Conservation (phyloP, 2,888 invertebrate genomes). For the Diarsia brunnea region DNA sequence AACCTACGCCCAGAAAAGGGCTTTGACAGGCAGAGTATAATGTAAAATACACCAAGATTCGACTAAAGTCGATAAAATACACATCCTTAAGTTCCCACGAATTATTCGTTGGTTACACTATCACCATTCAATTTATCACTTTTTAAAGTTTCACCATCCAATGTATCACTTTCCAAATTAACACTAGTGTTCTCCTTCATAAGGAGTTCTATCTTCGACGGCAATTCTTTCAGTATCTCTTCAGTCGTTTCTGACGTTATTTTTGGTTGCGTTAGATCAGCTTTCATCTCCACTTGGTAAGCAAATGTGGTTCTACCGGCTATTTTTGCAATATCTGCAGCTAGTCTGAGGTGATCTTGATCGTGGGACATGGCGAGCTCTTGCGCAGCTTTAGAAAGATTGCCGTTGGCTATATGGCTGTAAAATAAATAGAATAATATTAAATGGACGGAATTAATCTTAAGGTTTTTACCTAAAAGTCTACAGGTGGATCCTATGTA, state of each 20-base stretch:
- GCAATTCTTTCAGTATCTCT: slow-evolving; percentile 70
- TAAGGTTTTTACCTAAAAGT: background rate
- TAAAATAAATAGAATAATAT: slow-evolving; percentile 57
- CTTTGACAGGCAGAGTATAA: slow-evolving; percentile 10
- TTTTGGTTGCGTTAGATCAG: slow-evolving; percentile 27
- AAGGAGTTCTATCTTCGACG: slow-evolving; percentile 75
- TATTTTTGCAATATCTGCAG: slow-evolving; percentile 91
- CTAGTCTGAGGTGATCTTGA: slow-evolving; percentile 89
- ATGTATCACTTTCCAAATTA: slow-evolving; percentile 34
- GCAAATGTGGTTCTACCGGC: slow-evolving; percentile 84
- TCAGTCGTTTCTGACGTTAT: slow-evolving; percentile 58
- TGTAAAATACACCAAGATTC: slow-evolving; percentile 26
- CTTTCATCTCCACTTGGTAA: slow-evolving; percentile 77
- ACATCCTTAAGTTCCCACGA: background rate
- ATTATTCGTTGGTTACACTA: slow-evolving; percentile 41
- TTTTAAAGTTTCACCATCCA: slow-evolving; percentile 26
- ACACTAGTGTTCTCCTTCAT: slow-evolving; percentile 55
- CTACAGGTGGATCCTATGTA: background rate
- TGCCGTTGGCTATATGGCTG: slow-evolving; percentile 91
- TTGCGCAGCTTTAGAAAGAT: slow-evolving; percentile 91
- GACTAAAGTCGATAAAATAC: slow-evolving; percentile 37
- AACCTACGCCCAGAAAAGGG: slow-evolving; percentile 6
- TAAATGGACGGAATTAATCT: background rate
- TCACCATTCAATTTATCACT: slow-evolving; percentile 36
- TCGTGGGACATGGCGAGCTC: slow-evolving; percentile 90